Base-by-base conservation (phyloP, 2,797 vertebrate genomes). In the Mus minutoides region DNA sequence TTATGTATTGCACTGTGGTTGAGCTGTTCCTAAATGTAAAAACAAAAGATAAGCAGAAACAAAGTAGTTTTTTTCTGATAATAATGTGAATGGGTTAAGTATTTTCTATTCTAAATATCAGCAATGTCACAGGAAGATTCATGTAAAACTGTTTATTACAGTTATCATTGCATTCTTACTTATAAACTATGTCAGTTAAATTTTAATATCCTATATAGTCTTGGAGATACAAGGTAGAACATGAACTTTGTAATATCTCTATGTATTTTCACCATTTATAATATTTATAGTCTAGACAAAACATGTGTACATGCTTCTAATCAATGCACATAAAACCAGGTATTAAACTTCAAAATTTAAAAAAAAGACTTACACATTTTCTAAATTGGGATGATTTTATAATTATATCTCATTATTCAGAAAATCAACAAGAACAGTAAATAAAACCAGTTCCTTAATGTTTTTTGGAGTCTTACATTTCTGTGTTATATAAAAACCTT, bases 141-240 rank as follows among this genome's bases (percentile, higher is more conserved):
- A 96, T 98, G 94, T 97, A 97, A 87, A 96, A 92, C 64, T 97
- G 94, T 98, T 98, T 98, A 98, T 98, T 98, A 98, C 97, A 93
- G 88, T 96, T 97, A 97, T 98, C 97, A 98, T 98, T 98, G 98
- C 96, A 98, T 97, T 98, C 97, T 98, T 98, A 98, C 97, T 98
- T 98, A 98, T 94, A 97, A 95, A 98, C 56, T 90, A 56, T 92
- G 93, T 86, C 94, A 94, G 92, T 40, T 7, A 49, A 97, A 97
- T 97, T 97, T 98, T 95, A 97, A 97, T 96, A 46, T 75, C 73
- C 78, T 97, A 91, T 97, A 96, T 97, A 96, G 96, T 95, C 73
- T 75, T 92, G 95, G 96, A 98, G 17, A 43, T 86, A 97, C 98
- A 98, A 96, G 96, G 96, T 97, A 96, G 80, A 97, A 97, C 96